Evolutionary conservation across 2,113 vertebrate species (phyloP), one percentile per base, ranked within the genome.

Genomic region (Bos indicus): DNA sequence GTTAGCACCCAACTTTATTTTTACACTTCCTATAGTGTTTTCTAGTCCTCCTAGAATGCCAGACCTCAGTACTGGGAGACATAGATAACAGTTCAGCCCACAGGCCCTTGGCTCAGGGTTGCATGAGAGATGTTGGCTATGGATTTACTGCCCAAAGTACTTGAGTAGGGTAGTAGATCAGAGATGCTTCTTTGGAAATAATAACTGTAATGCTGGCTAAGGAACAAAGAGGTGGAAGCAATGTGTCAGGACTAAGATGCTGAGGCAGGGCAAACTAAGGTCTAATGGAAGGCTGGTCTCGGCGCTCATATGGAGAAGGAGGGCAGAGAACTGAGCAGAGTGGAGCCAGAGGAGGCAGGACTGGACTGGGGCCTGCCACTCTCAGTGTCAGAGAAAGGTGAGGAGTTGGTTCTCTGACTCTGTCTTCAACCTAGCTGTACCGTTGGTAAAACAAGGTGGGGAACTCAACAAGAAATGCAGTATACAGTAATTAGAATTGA

Each of bases 261-360:
- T 92, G 67, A 59, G 36, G 14, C 54, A 57, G 28, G 88, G 80
- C 28, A 89, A 60, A 83, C 12, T 62, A 30, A 40, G 57, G 52
- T 9, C 64, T 67, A 19, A 36, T 78, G 28, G 51, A 81, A 82
- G 60, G 40, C 51, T 30, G 19, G 23, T 16, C 8, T 33, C 21
- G 23, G 40, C 30, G 15, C 52, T 94, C 28, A 51, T 4, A 88
- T 36, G 25, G 25, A 90, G n/a, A 14, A 92, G 14, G 7, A 81
- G 12, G 59, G 6, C 43, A 85, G 78, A 21, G 51, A 21, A 84
- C 25, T 33, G 71, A 52, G 1, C 17, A 62, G 40, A 71, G 46
- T 3, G 12, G 5, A 83, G 46, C 28, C 16, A 19, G 5, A 5
- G 0, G 40, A n/a, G 30, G 10, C 3, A 43, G 54, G 11, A 46